phyloP scores from a whole-genome alignment of 1,140 invertebrate genomes.

The Philotrypesis tridentata region DNA sequence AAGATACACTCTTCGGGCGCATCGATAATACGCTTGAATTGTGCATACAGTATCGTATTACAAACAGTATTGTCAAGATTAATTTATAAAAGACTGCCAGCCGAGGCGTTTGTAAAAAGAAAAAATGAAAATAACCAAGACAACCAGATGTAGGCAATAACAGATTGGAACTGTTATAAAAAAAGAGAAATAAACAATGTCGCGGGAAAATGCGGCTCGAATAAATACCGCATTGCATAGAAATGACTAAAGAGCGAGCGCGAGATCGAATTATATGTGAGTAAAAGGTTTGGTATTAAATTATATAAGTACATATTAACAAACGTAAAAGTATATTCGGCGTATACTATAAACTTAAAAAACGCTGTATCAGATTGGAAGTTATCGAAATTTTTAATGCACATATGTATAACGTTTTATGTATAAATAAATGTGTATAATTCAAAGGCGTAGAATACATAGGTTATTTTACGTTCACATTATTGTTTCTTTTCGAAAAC shows the following conservation, averaged over 20 bases:
- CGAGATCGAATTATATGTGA: constrained; percentile 15
- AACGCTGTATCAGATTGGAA: constrained; percentile 13
- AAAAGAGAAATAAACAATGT: constrained; percentile 41
- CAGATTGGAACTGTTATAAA: constrained; percentile 43
- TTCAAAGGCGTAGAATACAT: constrained; percentile 32
- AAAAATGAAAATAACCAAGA: constrained; percentile 55
- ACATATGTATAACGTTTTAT: constrained; percentile 41
- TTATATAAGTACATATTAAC: constrained; percentile 27
- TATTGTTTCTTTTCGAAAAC: constrained; percentile 34
- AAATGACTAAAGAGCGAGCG: constrained; percentile 7
- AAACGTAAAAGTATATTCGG: constrained; percentile 39
- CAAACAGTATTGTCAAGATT: constrained; percentile 71
- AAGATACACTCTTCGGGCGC: constrained; percentile 57
- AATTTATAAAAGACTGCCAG: constrained; percentile 69
- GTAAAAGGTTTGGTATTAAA: constrained; percentile 25
- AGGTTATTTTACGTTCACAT: constrained; percentile 28
- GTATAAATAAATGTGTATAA: constrained; percentile 51
- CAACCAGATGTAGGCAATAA: constrained; percentile 50
- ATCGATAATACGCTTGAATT: constrained; percentile 35
- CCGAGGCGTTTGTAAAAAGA: constrained; percentile 56
- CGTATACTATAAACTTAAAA: constrained; percentile 49
- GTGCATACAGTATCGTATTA: constrained; percentile 65
- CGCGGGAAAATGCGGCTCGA: constrained; percentile 23
- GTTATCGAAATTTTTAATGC: constrained; percentile 32
- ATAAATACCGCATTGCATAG: constrained; percentile 29